Percentiles rank a stretch among this genome's conserved stretches.
These are phyloP conservation scores for Halichondria panicea DNA, from an alignment of 37 sponge, comb jelly and placozoan species.

Conservation along the genomic window DNA sequence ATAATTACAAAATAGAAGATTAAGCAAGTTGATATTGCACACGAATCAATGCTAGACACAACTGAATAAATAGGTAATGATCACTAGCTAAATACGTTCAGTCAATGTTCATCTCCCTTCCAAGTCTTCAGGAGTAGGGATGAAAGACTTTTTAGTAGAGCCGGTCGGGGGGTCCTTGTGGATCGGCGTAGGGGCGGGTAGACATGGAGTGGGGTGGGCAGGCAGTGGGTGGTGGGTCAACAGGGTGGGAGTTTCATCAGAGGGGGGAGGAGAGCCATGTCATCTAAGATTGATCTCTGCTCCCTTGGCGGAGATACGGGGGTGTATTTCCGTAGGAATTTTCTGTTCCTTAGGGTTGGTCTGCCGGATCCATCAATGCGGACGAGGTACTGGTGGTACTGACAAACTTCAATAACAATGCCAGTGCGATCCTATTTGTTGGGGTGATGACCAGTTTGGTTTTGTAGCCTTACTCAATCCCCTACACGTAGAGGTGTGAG, in stretches of 20 bases:
- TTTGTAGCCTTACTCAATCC: conserved; percentile 20
- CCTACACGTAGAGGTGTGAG: neutral
- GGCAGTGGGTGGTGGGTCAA: neutral
- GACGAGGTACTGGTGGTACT: conserved; percentile 12
- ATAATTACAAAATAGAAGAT: neutral
- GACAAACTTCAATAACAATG: conserved; percentile 11
- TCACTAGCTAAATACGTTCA: neutral
- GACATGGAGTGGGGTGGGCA: neutral
- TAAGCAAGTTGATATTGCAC: neutral
- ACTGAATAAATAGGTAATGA: conserved; percentile 13
- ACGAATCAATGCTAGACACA: conserved; percentile 17
- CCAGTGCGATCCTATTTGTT: conserved; percentile 28
- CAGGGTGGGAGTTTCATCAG: neutral
- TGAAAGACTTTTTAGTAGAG: neutral
- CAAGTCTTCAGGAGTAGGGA: conserved; percentile 7
- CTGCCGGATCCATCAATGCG: conserved; percentile 17
- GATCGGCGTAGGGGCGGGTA: neutral
- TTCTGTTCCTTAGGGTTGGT: neutral
- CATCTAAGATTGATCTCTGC: neutral
- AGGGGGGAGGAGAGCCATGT: neutral
- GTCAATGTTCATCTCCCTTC: conserved; percentile 22
- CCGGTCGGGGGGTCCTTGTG: conserved; percentile 2
- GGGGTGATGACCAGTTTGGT: conserved; percentile 15
- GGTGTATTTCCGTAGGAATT: conserved; percentile 11
- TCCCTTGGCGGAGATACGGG: neutral